Evolutionary conservation across 2,797 vertebrate genomes (phyloP).

Genomic region (Arctocebus calabarensis): DNA sequence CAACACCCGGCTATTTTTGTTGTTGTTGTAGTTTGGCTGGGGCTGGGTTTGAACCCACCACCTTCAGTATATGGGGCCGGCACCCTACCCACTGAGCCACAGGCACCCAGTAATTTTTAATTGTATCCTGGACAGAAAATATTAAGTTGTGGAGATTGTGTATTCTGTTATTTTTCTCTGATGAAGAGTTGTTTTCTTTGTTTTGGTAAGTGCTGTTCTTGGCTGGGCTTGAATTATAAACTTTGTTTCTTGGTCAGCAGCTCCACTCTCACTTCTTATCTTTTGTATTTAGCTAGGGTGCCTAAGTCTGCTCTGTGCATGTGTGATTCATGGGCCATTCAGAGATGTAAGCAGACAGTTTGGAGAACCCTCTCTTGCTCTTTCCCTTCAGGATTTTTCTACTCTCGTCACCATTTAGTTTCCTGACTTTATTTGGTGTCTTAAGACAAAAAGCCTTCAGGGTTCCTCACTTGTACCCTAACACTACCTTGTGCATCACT

Average conservation of each 20-base stretch:
- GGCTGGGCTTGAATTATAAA: background rate
- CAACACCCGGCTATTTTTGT: too few relatives aligned
- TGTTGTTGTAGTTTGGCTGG: too few relatives aligned
- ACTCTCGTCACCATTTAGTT: background rate
- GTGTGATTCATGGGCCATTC: background rate
- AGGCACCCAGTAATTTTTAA: background rate
- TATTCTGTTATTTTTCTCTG: background rate
- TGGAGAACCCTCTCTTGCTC: background rate
- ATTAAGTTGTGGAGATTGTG: too few relatives aligned
- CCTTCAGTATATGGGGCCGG: too few relatives aligned
- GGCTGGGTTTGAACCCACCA: too few relatives aligned
- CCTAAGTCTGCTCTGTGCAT: rapidly evolving
- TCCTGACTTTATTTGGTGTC: background rate
- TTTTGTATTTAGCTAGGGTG: rapidly evolving
- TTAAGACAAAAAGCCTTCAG: background rate
- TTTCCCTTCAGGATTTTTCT: background rate
- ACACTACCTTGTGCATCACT: rapidly evolving
- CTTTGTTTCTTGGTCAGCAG: background rate
- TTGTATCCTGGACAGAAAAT: too few relatives aligned
- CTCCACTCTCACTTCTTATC: background rate
- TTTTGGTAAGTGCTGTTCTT: background rate
- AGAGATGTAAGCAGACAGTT: background rate
- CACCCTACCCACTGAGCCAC: too few relatives aligned
- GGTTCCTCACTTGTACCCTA: background rate
- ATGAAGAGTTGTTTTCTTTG: background rate